Base-by-base conservation (phyloP, 2,888 invertebrate species). In the Acanthoscelides obtectus region DNA sequence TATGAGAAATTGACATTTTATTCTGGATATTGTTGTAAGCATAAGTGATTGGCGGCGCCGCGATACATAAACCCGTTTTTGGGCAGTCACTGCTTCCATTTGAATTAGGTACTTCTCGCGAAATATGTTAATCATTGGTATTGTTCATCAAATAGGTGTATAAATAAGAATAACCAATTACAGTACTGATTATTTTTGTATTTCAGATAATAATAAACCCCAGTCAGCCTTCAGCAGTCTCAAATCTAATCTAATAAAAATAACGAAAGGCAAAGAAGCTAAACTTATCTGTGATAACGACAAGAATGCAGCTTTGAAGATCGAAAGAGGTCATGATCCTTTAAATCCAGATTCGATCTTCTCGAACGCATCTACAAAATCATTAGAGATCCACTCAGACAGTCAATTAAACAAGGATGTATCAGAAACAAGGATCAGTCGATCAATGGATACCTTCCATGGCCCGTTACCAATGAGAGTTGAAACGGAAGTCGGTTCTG, bases 261-360 rank as follows among this genome's bases (percentile, higher is more conserved):
- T 45, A 45, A 45, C 45, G 17, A 45, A 45, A 45, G 45, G 45
- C 45, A 45, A 45, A 45, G 45, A 45, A 17, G 6, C 45, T 3
- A 45, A 45, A 45, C 45, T 45, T 45, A 45, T 45, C 45, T 45
- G 45, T 45, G 45, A 45, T 6, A 45, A 45, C 45, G 45, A 45
- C 45, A 4, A 45, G 17, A 6, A 45, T 12, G 45, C 45, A 12
- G 45, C 45, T 45, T 77, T 79, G 71, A 76, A 76, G 5, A 81
- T 85, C 22, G 85, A 85, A 77, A 81, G 82, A 81, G 85, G 85
- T 22, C 82, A 83, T 22, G 85, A 85, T 78, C 79, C 83, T 45
- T 73, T 84, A 64, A 81, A 82, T 72, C 79, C 81, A 5, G 71
- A 78, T 4, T 73, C 77, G 19, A 77, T 76, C 72, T 66, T 81